Percentiles rank a stretch among this genome's conserved stretches.
Evolutionary conservation across 1,140 invertebrate genomes (phyloP).

Genomic region (Cyclina sinensis): DNA sequence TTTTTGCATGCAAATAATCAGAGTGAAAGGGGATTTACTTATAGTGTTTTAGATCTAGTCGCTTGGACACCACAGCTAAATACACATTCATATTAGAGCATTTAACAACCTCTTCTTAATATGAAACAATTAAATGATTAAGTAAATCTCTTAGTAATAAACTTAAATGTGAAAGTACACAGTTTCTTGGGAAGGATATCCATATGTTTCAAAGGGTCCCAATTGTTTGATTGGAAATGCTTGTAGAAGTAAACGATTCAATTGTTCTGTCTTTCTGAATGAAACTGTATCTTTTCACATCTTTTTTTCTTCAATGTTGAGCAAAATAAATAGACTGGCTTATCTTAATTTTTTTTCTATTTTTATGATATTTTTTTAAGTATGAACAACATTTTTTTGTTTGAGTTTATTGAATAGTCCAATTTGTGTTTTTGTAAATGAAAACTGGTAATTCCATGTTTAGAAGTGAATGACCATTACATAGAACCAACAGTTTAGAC

Average conservation of each 20-base stretch:
- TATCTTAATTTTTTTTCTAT: too few species aligned
- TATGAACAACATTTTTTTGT: background rate
- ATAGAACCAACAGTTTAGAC: too few species aligned
- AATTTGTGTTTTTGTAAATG: background rate
- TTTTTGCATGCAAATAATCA: conserved; percentile 42
- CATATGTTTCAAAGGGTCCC: too few species aligned
- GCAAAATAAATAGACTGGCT: too few species aligned
- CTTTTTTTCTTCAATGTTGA: background rate
- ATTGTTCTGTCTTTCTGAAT: background rate
- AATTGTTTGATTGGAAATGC: too few species aligned
- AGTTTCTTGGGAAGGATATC: conserved; percentile 21
- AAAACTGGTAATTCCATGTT: too few species aligned
- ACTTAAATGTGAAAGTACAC: conserved; percentile 19
- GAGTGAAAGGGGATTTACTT: conserved; percentile 26
- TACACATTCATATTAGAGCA: conserved; percentile 31
- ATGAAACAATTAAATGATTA: background rate
- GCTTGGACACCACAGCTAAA: conserved; percentile 38
- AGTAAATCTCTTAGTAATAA: too few species aligned
- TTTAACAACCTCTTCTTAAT: conserved; percentile 3
- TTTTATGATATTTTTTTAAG: too few species aligned
- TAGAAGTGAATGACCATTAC: too few species aligned
- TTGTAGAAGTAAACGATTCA: too few species aligned
- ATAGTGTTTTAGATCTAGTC: conserved; percentile 39
- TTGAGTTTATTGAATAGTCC: background rate
- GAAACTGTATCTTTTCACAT: conserved; percentile 42